phyloP scores from a whole-genome alignment of 37 sponge, comb jelly and placozoan genomes.

The Theonella swinhoei region DNA sequence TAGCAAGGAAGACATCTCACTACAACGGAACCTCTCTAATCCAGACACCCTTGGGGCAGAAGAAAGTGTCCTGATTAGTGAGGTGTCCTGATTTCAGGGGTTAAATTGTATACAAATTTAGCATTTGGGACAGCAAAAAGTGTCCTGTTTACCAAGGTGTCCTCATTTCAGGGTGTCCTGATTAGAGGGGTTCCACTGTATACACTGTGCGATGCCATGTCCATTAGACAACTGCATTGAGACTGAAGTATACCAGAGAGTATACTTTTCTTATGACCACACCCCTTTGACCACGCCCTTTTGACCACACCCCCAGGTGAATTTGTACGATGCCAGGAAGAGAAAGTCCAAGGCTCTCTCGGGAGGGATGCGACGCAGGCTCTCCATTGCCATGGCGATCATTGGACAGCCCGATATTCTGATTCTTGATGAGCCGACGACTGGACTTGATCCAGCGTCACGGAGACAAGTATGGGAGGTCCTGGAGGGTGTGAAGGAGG shows the following conservation, averaged over 20 bases:
- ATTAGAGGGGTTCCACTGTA: too few relatives aligned
- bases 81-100: too few relatives aligned
- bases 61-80: too few relatives aligned
- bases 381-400: slow-evolving; percentile 82
- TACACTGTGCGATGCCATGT: too few relatives aligned
- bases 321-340: slow-evolving; percentile 64
- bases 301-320: slow-evolving; percentile 42
- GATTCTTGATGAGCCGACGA: slow-evolving; percentile 81
- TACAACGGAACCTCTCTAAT: too few relatives aligned
- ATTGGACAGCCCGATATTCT: slow-evolving; percentile 82
- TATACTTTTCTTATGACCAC: not conserved
- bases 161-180: too few relatives aligned
- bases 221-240: too few relatives aligned
- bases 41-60: too few relatives aligned
- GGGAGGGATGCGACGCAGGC: slow-evolving; percentile 79
- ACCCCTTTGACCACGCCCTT: not conserved
- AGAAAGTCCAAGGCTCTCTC: slow-evolving; percentile 56
- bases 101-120: too few relatives aligned
- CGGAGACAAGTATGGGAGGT: slow-evolving; percentile 82
- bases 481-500: slow-evolving; percentile 65
- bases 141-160: too few relatives aligned
- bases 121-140: too few relatives aligned
- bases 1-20: not conserved
- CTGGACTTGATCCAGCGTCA: slow-evolving; percentile 76
- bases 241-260: too few relatives aligned